Evolutionary conservation across 2,113 vertebrate species (phyloP).

Genomic region (Pipra filicauda): DNA sequence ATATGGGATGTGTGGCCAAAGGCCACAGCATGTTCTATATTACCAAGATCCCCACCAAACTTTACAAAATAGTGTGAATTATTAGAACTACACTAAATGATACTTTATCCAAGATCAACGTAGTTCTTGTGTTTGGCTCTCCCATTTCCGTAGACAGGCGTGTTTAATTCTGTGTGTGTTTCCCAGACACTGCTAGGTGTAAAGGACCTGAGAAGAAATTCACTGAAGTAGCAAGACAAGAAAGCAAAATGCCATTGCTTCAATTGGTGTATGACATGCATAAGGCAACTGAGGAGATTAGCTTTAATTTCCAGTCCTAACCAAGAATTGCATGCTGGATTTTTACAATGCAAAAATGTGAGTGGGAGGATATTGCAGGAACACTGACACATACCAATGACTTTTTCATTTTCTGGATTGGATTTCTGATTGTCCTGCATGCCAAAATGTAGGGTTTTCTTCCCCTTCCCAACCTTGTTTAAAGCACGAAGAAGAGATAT

Average conservation of each 20-base stretch:
- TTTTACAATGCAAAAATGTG: conserved; percentile 11
- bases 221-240: neutral
- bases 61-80: neutral
- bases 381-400: neutral
- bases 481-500: neutral
- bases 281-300: neutral
- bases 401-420: neutral
- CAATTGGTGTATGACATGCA: neutral
- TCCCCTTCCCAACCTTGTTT: neutral
- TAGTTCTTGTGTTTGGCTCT: neutral
- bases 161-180: neutral
- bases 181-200: neutral
- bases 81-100: neutral
- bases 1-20: neutral
- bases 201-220: neutral
- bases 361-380: neutral
- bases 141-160: neutral
- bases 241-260: neutral
- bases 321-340: neutral
- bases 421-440: conserved; percentile 3
- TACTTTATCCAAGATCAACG: neutral
- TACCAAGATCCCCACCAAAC: neutral
- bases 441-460: neutral
- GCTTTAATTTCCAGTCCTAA: conserved; percentile 17
- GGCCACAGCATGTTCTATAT: neutral